A percentile compares a stretch with the other conserved stretches of the same genome.
Evolutionary conservation across 2,113 vertebrate species (phyloP).

Genomic region (Hippocampus comes): DNA sequence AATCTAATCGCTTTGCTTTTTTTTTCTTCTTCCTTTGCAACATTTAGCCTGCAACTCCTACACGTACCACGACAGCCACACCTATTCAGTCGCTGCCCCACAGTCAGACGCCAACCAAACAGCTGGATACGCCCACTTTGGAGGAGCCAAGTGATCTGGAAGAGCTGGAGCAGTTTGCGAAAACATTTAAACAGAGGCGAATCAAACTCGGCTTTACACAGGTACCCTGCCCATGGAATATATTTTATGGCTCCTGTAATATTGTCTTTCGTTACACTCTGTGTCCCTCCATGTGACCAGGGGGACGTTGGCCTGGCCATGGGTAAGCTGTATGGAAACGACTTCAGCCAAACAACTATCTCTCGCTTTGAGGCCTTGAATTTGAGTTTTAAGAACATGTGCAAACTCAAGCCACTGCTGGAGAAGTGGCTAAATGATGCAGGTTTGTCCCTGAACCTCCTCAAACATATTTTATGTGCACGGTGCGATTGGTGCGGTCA

Average conservation of each 20-base stretch:
- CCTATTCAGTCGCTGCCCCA: conserved; percentile 89
- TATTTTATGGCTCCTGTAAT: background rate
- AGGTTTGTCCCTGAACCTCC: conserved; percentile 77
- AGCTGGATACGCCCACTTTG: conserved; percentile 91
- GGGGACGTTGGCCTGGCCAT: conserved; percentile 98
- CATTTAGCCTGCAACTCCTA: conserved; percentile 92
- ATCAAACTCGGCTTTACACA: conserved; percentile 99
- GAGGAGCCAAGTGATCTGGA: conserved; percentile 99
- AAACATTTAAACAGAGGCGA: conserved; percentile 99
- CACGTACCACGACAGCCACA: conserved; percentile 93
- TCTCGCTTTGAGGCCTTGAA: conserved; percentile 99
- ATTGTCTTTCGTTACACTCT: background rate
- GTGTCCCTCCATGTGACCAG: conserved; percentile 58
- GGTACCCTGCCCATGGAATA: conserved; percentile 63
- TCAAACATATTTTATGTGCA: background rate
- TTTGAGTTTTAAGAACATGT: conserved; percentile 99
- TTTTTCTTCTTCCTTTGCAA: conserved; percentile 1
- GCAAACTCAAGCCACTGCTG: conserved; percentile 98
- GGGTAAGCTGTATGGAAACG: conserved; percentile 99
- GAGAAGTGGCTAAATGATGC: conserved; percentile 99
- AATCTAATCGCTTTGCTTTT: background rate
- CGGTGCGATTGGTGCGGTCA: background rate
- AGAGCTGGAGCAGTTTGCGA: conserved; percentile 99
- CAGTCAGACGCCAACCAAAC: conserved; percentile 97
- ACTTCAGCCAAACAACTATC: conserved; percentile 99